Base-by-base conservation (phyloP, 2,888 invertebrate species). In the Frankliniella fusca region DNA sequence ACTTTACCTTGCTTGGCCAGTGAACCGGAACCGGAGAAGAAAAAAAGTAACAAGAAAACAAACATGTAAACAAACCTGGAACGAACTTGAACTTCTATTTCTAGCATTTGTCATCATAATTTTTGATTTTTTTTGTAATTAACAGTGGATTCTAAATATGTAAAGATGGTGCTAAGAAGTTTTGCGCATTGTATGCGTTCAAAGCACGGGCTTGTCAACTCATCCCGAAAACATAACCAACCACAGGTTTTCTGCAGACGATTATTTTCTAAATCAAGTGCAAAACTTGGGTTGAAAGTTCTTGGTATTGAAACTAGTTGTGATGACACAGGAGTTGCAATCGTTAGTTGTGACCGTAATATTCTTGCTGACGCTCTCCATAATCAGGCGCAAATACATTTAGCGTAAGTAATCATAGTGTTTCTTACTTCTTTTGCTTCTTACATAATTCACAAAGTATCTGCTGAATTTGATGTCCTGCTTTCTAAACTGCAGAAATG, bases 281-380 rank as follows among this genome's bases (percentile, higher is more conserved):
- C 38, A 38, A 38, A 38, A 38, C 38, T 38, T 38, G 38, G 38
- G 38, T 83, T 85, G 38, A 82, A 89, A 83, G 90, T 98, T 82
- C 89, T 98, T 85, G 98, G 98, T 10, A 98, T 99, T 86, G 99
- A 99, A 91, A 97, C 97, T 8, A 98, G 98, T 84, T 99, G 98
- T 87, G 98, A 99, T 90, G 99, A 99, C 87, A 99, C 98, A 1
- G 98, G 97, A 38, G 94, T 95, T 86, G 98, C 97, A 79, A 90
- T 99, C 84, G 93, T 99, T 11, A 92, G 94, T 88, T 90, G 90
- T 28, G 86, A 90, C 83, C 94, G 95, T 49, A 89, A 90, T 83
- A 90, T 98, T 85, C 87, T 96, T 80, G 95, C 96, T 15, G 95
- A 98, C 89, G 91, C 93, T 54, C 88, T 96, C 54, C 90, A 93